Evolutionary conservation across 2,113 vertebrate genomes (phyloP).

Genomic region (Oryzias javanicus): DNA sequence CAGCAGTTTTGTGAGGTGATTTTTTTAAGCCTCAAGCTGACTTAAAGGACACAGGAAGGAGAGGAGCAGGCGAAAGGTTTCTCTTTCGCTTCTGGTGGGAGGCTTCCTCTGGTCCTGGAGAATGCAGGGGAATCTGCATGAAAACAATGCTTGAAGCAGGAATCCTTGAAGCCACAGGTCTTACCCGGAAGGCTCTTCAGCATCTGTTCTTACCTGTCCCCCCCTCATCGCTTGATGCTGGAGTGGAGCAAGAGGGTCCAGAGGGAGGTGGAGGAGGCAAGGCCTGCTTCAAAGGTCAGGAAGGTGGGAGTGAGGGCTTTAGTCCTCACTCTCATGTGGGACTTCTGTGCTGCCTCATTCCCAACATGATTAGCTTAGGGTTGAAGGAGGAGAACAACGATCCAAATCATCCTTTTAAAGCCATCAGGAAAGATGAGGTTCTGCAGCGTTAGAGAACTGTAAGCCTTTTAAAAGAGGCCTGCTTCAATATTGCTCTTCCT

Average conservation of each 20-base stretch:
- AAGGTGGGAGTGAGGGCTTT: slow-evolving; percentile 56
- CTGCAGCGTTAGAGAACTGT: slow-evolving; percentile 65
- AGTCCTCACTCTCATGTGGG: slow-evolving; percentile 54
- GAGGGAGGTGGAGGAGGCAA: slow-evolving; percentile 69
- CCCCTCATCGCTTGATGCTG: slow-evolving; percentile 50
- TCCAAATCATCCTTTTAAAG: slow-evolving; percentile 79
- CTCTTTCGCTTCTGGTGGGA: neutral
- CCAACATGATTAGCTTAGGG: slow-evolving; percentile 76
- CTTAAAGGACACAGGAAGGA: slow-evolving; percentile 70
- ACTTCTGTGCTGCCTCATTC: slow-evolving; percentile 65
- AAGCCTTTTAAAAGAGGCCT: slow-evolving; percentile 78
- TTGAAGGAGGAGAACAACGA: slow-evolving; percentile 74
- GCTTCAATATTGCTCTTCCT: slow-evolving; percentile 61
- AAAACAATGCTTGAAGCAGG: slow-evolving; percentile 86
- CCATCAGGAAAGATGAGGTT: slow-evolving; percentile 49
- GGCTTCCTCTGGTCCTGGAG: slow-evolving; percentile 77
- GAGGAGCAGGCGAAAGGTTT: slow-evolving; percentile 29
- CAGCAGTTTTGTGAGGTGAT: slow-evolving; percentile 81
- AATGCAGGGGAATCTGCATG: slow-evolving; percentile 88
- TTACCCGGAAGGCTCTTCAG: slow-evolving; percentile 79
- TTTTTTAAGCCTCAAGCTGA: slow-evolving; percentile 81
- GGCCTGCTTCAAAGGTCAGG: slow-evolving; percentile 75
- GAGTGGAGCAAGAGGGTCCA: slow-evolving; percentile 66
- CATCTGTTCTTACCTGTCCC: slow-evolving; percentile 67
- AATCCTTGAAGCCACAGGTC: slow-evolving; percentile 39